phyloP scores from a whole-genome alignment of 2,888 invertebrate genomes.

The Stenurella melanura region DNA sequence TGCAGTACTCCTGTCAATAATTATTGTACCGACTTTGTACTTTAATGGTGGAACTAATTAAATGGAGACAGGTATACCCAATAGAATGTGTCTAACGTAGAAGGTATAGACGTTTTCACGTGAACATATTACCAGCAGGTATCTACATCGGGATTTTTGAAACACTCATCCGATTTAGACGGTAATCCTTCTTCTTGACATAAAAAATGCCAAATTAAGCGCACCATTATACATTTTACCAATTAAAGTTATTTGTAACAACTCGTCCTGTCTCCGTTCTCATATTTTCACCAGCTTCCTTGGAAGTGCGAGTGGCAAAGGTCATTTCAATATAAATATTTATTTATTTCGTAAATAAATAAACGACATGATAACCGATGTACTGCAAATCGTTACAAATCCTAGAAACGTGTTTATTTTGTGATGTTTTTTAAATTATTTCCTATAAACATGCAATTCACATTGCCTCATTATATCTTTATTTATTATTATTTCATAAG shows the following conservation, averaged over 20 bases:
- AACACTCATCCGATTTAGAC: neutral
- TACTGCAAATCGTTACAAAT: constrained; percentile 6
- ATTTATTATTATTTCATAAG: constrained; percentile 16
- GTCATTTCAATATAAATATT: constrained; percentile 22
- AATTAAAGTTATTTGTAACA: neutral
- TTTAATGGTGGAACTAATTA: too few relatives aligned
- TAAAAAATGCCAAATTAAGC: neutral
- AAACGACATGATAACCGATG: constrained; percentile 5
- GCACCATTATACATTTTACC: neutral
- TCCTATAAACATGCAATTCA: constrained; percentile 11
- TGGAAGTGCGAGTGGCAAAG: constrained; percentile 7
- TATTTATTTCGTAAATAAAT: neutral
- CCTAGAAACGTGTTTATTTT: constrained; percentile 14
- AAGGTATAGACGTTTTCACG: too few relatives aligned
- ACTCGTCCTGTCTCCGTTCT: neutral
- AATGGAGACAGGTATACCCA: too few relatives aligned
- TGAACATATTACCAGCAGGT: too few relatives aligned
- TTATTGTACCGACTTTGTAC: too few relatives aligned
- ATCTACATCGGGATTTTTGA: neutral
- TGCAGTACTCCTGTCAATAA: too few relatives aligned
- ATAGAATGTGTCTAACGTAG: too few relatives aligned
- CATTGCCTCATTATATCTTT: constrained; percentile 8
- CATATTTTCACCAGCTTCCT: constrained; percentile 21
- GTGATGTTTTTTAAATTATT: constrained; percentile 11
- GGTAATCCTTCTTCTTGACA: neutral